Base-by-base conservation (phyloP, 1,140 invertebrate species). In the Anadara kagoshimensis region DNA sequence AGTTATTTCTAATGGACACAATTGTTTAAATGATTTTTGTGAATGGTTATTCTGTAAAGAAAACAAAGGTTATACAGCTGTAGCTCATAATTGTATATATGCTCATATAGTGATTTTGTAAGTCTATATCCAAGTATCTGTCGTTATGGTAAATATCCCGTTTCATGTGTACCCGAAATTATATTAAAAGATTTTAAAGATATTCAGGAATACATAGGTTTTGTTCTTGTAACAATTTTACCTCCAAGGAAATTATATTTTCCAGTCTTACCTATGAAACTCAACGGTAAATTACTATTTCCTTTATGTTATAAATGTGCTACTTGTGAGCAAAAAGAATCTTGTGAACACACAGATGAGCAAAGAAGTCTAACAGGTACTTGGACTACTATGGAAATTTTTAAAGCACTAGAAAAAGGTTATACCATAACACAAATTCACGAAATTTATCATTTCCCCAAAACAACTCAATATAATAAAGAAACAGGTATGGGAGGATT, bases 391-490 rank as follows among this genome's bases (percentile, higher is more conserved):
- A 57, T 65, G 3, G 71, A 73, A 73, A 36, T 73, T 2, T 26
- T 69, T 43, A 82, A 85, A 67, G 89, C 90, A 0, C 26, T 85
- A 1, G 54, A 82, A 29, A 69, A 72, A 57, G 87, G 87, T 0
- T 90, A 90, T 49, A 73, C 77, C 69, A 79, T 91, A 45, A 3
- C 86, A 5, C 3, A 59, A 20, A 59, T 59, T 22, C 79, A 74
- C 59, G 87, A 90, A 77, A 79, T 90, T 22, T 89, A 85, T 81
- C 73, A 87, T 36, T 77, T 68, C 54, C 45, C 66, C 24, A 47
- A 73, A 51, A 43, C 63, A 24, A 67, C 85, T 83, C 49, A 76
- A 20, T 88, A 84, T 72, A 56, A 58, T 36, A 43, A 29, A 18
- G 49, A 22, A 20, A 53, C 63, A 16, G 57, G 47, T 8, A 45